Evolutionary conservation across 2,888 invertebrate species (phyloP), one percentile per base, ranked within the genome.

Genomic region (Meta bourneti): DNA sequence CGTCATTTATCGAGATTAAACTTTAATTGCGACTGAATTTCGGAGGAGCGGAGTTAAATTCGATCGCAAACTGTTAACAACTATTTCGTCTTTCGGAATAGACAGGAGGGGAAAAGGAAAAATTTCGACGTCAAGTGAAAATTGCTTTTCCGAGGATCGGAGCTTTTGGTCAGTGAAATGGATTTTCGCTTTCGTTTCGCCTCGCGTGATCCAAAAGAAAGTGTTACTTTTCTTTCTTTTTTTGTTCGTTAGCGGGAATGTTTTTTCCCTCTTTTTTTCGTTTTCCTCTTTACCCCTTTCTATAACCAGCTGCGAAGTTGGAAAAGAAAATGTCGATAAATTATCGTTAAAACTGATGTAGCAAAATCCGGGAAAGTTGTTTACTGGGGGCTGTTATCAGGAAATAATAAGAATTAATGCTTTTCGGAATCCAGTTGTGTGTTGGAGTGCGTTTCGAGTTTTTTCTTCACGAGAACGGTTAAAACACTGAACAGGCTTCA

Each of bases 11-110:
- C 20, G 70, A 49, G 69, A 86, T 78, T 86, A 70, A 86, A 86
- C 86, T 86, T 86, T 86, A 86, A 86, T 86, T 86, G 77, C 86
- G 52, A 78, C 49, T 19, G 75, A 84, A 84, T 84, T 80, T 84
- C 19, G 19, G 19, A 13, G 9, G 7, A 16, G 16, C 48, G 19
- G 19, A 72, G 49, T 82, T 52, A 72, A 71, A 82, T 52, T 16
- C 72, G 72, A n/a, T 72, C 20, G 72, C n/a, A 61, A 82, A 82
- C 82, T 72, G 49, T 82, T 82, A 82, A 72, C 82, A 82, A 82
- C 82, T 71, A 71, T 82, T 81, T 71, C 79, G 61, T 51, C 69
- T 81, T 79, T 34, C 34, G 34, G 61, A 16, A 16, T 11, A 9
- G 16, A 61, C 16, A 61, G 61, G 61, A 61, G 11, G 61, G 61